These are phyloP conservation scores for Alviniconcha strummeri DNA, from an alignment of 2,888 invertebrate species.

Conservation along the genomic window DNA sequence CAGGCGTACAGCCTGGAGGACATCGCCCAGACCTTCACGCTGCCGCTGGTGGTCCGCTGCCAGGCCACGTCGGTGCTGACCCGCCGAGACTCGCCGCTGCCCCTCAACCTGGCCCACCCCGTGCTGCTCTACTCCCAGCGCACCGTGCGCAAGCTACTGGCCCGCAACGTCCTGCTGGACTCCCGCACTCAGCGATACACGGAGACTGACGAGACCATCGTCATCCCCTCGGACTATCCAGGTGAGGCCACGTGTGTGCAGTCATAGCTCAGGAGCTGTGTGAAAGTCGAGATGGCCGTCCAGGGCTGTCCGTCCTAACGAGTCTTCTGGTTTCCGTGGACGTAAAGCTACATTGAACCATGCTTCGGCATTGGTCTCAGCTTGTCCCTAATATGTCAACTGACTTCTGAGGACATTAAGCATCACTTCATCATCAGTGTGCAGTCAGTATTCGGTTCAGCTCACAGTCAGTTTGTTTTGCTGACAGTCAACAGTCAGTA, in stretches of 20 bases:
- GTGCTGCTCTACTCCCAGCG: conserved; percentile 55
- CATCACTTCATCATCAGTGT: too few species aligned
- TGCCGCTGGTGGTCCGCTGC: conserved; percentile 57
- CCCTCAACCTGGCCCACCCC: conserved; percentile 57
- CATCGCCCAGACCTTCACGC: conserved; percentile 51
- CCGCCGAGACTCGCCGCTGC: conserved; percentile 50
- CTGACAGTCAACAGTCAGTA: not conserved
- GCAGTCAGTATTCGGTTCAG: not conserved
- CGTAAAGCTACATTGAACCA: not conserved
- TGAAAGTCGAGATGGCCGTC: not conserved
- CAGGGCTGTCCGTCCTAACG: not conserved
- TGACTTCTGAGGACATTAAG: not conserved
- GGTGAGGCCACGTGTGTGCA: conserved; percentile 42
- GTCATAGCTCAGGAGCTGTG: too few species aligned
- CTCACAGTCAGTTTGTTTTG: not conserved
- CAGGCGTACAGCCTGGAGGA: conserved; percentile 56
- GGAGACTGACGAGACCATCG: conserved; percentile 62
- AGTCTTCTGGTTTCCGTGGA: not conserved
- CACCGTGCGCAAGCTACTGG: conserved; percentile 56
- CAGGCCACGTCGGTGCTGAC: conserved; percentile 53
- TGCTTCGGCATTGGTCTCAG: not conserved
- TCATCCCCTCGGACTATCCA: conserved; percentile 61
- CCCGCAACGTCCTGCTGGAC: conserved; percentile 54
- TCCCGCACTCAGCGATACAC: conserved; percentile 45
- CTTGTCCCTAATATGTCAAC: not conserved